Conservation (phyloP, 2,888 invertebrate genomes). For the Rotaria magnacalcarata region DNA sequence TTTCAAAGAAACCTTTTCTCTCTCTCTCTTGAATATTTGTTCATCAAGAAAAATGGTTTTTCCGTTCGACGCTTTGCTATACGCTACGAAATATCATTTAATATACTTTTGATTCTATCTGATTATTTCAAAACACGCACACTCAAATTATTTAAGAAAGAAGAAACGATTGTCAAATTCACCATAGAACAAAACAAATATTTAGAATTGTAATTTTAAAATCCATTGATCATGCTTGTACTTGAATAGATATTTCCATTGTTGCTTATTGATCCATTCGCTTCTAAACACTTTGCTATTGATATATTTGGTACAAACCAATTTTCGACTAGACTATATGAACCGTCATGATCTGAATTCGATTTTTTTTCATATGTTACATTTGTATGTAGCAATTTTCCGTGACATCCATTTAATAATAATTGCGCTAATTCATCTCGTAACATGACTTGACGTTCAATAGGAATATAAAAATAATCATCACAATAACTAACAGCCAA, state of each 20-base stretch:
- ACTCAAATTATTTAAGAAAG: not conserved
- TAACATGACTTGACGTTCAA: not conserved
- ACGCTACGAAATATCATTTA: not conserved
- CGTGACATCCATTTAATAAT: not conserved
- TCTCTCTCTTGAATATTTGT: not conserved
- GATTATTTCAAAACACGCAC: not conserved
- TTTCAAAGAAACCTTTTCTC: too few relatives aligned
- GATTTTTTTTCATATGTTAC: not conserved
- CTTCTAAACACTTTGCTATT: not conserved
- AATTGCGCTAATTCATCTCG: not conserved
- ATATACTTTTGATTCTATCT: conserved; percentile 24
- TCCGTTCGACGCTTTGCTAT: not conserved
- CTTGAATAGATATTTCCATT: not conserved
- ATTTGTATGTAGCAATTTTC: conserved; percentile 22
- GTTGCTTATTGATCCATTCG: not conserved
- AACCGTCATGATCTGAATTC: not conserved
- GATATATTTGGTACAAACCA: conserved; percentile 23
- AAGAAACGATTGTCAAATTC: conserved; percentile 11
- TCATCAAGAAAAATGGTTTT: not conserved
- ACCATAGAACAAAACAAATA: not conserved
- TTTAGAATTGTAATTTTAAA: not conserved
- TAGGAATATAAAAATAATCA: conserved; percentile 33
- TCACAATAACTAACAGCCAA: not conserved
- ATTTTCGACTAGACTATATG: conserved; percentile 31
- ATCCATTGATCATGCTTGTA: not conserved